A percentile compares a stretch with the other conserved stretches of the same genome.
phyloP scores from a whole-genome alignment of 2,888 invertebrate species.

The Nysson spinosus region DNA sequence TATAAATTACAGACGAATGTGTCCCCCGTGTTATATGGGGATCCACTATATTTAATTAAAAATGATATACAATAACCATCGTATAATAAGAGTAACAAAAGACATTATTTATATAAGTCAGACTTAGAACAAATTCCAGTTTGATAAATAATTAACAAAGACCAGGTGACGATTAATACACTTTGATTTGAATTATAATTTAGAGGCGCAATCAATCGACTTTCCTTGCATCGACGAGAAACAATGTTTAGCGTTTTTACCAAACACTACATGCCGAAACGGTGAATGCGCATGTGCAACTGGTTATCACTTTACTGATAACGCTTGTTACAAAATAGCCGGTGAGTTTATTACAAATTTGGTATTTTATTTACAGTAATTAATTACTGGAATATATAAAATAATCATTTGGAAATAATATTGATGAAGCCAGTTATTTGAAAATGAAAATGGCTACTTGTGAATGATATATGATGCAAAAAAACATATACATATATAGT shows the following conservation, averaged over 20 bases:
- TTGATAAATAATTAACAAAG: background rate
- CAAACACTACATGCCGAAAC: conserved; percentile 51
- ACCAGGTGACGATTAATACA: background rate
- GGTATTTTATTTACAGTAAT: too few relatives aligned
- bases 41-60: too few relatives aligned
- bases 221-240: conserved; percentile 48
- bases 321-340: conserved; percentile 46
- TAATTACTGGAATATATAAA: too few relatives aligned
- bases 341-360: conserved; percentile 39
- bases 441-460: too few relatives aligned
- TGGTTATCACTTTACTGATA: conserved; percentile 48
- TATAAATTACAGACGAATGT: too few relatives aligned
- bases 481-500: too few relatives aligned
- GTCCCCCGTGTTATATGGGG: too few relatives aligned
- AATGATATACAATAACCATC: too few relatives aligned
- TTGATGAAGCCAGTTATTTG: too few relatives aligned
- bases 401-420: too few relatives aligned
- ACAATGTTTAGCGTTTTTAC: conserved; percentile 49
- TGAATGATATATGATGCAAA: too few relatives aligned
- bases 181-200: background rate
- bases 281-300: conserved; percentile 60
- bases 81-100: too few relatives aligned
- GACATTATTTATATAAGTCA: background rate
- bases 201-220: conserved; percentile 24
- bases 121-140: background rate